Evolutionary conservation across 2,113 vertebrate genomes (phyloP), one percentile per base, ranked within the genome.

Genomic region (Burhinus oedicnemus): DNA sequence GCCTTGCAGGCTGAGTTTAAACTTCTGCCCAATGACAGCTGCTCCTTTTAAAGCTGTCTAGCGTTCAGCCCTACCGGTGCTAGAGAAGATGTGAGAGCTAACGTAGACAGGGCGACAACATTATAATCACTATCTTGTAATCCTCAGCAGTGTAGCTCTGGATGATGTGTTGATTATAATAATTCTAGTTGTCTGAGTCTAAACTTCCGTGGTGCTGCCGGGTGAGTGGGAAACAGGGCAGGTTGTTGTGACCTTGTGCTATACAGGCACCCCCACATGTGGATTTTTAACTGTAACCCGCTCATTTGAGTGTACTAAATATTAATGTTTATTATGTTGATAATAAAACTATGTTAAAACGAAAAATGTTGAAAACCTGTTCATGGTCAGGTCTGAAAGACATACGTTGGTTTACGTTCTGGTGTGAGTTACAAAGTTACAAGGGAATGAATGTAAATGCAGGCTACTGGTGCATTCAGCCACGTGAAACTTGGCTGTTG

Each of bases 121-220:
- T 72, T 84, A 11, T 97, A 87, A 93, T 95, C 83, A 26, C 72
- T 76, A 6, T 49, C 36, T 72, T 65, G 8, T 29, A 36, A 65
- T 88, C 42, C 76, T 21, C 11, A 15, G 45, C 58, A 15, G 1
- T 47, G 70, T 29, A 77, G 47, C 66, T 83, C 42, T 0, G 8
- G 49, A 15, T 88, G 93, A 70, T 40, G n/a, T 36, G 70, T 52
- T 94, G 94, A 75, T 95, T 62, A 72, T 69, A 55, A 81, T 92
- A 60, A 93, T 96, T 95, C 83, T 40, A 12, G 26, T 66, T 90
- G 90, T 94, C 90, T 90, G 83, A 87, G 15, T 68, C 77, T 76
- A 32, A 89, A 71, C 62, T 87, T 3, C 21, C 34, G 5, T 15
- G 40, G 57, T 83, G 30, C 32, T 89, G 12, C 36, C 3, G 11